These are phyloP conservation scores for Limnephilus marmoratus DNA, from an alignment of 2,888 invertebrate genomes.

Conservation along the genomic window DNA sequence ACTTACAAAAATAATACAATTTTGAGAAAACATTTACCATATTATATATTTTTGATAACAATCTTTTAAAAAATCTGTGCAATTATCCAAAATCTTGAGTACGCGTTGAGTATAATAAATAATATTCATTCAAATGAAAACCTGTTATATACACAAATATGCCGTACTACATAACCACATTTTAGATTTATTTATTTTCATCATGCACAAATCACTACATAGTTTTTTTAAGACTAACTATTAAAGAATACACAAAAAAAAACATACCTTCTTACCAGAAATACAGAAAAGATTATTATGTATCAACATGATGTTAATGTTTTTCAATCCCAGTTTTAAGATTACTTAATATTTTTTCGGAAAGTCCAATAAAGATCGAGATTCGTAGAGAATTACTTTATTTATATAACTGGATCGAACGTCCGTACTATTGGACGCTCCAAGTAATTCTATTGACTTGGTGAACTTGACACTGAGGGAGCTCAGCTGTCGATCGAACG, in stretches of 20 bases:
- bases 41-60: neutral
- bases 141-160: neutral
- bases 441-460: too few species aligned
- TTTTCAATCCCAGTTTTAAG: too few species aligned
- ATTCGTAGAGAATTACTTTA: too few species aligned
- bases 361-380: too few species aligned
- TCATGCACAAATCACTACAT: neutral
- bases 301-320: neutral
- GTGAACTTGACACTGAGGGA: too few species aligned
- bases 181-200: neutral
- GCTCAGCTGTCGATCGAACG: too few species aligned
- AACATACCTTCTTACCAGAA: neutral
- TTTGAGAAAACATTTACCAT: neutral
- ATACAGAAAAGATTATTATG: neutral
- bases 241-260: neutral
- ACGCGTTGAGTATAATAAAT: neutral
- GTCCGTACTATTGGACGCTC: too few species aligned
- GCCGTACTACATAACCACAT: neutral
- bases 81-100: neutral
- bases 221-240: neutral
- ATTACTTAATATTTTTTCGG: too few species aligned
- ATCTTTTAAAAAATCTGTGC: neutral
- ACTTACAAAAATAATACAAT: neutral
- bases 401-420: too few species aligned
- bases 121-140: neutral